A percentile compares a stretch with the other conserved stretches of the same genome.
These are phyloP conservation scores for Burhinus oedicnemus DNA, from an alignment of 2,113 vertebrate species.

Conservation along the genomic window DNA sequence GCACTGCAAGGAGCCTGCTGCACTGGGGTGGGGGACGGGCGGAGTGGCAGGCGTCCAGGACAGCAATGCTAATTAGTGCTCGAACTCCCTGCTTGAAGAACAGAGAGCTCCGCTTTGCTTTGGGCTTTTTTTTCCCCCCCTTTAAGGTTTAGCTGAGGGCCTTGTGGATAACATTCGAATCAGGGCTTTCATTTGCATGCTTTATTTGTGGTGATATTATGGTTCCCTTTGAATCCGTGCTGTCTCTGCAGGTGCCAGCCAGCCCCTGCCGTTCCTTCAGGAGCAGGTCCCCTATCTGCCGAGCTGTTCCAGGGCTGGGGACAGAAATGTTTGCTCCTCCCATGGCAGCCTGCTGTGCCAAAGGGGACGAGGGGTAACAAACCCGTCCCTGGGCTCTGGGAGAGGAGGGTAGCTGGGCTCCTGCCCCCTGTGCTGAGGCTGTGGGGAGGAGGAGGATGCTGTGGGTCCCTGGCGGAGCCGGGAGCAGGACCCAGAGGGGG, in stretches of 20 bases:
- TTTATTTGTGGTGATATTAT: background rate
- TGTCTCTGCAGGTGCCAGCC: background rate
- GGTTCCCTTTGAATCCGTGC: background rate
- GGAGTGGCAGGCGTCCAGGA: background rate
- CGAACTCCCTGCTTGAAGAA: background rate
- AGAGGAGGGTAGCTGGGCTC: background rate
- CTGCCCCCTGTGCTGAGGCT: background rate
- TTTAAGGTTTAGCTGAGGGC: constrained; percentile 6
- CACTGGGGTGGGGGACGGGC: background rate
- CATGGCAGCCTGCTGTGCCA: accelerated
- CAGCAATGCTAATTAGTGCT: background rate
- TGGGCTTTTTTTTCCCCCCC: background rate
- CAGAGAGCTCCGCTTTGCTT: constrained; percentile 25
- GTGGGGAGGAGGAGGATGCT: background rate
- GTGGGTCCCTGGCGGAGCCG: accelerated
- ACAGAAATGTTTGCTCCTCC: background rate
- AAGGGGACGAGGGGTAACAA: background rate
- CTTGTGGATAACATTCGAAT: constrained; percentile 11
- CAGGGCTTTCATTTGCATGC: background rate
- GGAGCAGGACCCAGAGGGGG: background rate
- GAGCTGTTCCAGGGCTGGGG: background rate
- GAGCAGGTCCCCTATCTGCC: background rate
- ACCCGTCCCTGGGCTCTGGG: background rate
- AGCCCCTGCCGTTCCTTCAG: background rate
- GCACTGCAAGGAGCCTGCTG: background rate